These are phyloP conservation scores for Zelleria hepariella DNA, from an alignment of 2,888 invertebrate species.

Conservation along the genomic window DNA sequence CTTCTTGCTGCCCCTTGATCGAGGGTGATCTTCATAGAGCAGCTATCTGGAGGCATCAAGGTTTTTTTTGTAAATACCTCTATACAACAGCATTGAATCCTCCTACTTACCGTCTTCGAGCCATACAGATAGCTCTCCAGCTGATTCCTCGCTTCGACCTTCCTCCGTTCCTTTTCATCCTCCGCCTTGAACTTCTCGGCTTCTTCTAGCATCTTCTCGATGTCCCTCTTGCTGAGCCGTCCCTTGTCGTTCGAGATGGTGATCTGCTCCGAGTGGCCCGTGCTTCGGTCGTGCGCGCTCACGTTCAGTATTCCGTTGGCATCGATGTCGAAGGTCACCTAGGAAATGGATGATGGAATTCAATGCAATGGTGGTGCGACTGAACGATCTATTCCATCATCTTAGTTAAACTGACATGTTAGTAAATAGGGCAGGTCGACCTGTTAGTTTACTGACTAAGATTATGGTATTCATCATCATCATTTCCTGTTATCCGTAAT, in stretches of 20 bases:
- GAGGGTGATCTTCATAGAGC: too few species aligned
- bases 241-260: slow-evolving; percentile 92
- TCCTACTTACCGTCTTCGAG: slow-evolving; percentile 53
- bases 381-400: too few species aligned
- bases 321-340: slow-evolving; percentile 90
- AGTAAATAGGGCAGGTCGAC: too few species aligned
- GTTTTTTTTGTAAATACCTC: not conserved
- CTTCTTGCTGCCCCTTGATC: too few species aligned
- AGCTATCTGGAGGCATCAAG: not conserved
- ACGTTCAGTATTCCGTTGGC: slow-evolving; percentile 92
- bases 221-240: slow-evolving; percentile 86
- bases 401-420: too few species aligned
- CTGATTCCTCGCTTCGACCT: slow-evolving; percentile 80
- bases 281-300: slow-evolving; percentile 82
- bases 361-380: too few species aligned
- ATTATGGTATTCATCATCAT: too few species aligned
- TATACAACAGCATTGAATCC: too few species aligned
- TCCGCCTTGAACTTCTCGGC: slow-evolving; percentile 84
- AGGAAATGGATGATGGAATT: slow-evolving; percentile 18
- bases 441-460: too few species aligned
- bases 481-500: too few species aligned
- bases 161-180: slow-evolving; percentile 79
- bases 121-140: slow-evolving; percentile 83
- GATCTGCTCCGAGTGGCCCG: slow-evolving; percentile 84
- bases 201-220: slow-evolving; percentile 86